A percentile compares a stretch with the other conserved stretches of the same genome.
phyloP scores from a whole-genome alignment of 1,140 invertebrate genomes.

The Halesus radiatus region DNA sequence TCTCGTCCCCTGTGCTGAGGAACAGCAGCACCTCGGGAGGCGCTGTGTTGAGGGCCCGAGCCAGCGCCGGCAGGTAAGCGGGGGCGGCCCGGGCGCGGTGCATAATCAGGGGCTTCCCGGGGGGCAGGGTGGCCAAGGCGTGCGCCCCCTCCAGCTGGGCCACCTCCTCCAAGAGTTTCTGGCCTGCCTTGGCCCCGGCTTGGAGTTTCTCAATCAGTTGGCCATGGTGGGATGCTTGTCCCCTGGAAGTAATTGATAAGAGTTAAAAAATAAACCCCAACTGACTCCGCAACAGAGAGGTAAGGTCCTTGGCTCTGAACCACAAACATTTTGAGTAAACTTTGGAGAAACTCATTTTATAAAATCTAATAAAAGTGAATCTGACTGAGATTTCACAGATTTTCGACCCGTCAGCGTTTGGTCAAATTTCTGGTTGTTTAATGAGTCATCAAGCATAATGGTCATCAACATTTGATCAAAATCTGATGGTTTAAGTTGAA shows the following conservation, averaged over 20 bases:
- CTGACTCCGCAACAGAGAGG: no score
- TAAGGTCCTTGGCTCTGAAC: no score
- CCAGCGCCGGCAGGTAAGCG: conserved; percentile 79
- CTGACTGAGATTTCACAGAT: neutral
- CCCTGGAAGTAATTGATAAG: neutral
- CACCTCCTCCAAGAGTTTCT: neutral
- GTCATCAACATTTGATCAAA: neutral
- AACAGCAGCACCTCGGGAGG: conserved; percentile 74
- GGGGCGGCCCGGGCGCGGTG: conserved; percentile 81
- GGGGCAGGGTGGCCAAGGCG: neutral
- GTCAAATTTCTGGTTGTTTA: neutral
- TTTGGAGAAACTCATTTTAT: no score
- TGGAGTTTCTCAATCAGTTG: conserved; percentile 6
- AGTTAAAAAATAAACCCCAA: no score
- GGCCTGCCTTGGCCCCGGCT: neutral
- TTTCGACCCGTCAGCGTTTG: neutral
- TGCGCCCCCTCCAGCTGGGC: neutral
- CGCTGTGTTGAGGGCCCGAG: conserved; percentile 70
- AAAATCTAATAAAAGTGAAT: neutral
- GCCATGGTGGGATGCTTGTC: neutral
- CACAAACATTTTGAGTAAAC: no score
- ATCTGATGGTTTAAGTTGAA: neutral
- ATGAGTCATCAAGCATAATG: neutral
- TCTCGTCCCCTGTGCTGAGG: conserved; percentile 76
- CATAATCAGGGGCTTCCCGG: conserved; percentile 55